Evolutionary conservation across 2,888 invertebrate species (phyloP), one percentile per base, ranked within the genome.

Genomic region (Pachydiplax longipennis): DNA sequence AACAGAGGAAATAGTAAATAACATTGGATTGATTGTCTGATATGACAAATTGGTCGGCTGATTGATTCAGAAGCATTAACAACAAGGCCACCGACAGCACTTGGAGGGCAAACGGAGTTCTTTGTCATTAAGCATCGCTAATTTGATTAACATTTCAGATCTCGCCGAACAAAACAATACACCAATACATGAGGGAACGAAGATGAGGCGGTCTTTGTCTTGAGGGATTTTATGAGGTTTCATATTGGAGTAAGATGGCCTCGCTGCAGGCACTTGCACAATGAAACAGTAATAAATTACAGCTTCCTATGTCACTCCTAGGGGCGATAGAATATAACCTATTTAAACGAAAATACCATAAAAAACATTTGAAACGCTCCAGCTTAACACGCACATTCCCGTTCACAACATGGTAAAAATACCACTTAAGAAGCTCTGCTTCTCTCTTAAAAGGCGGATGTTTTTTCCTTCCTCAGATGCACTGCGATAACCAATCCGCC

Each of bases 1-100:
- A 37, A 81, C 40, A 81, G 15, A 81, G 81, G 81, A 81, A 44
- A 81, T 37, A 81, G 81, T 37, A 81, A 81, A 81, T 81, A 81
- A 81, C 37, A 81, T 44, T 15, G 37, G 81, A 81, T 44, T 40
- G 40, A 40, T n/a, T 44, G 44, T 44, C 40, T 81, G n/a, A 81
- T 81, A 81, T 81, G 81, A 81, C 81, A 81, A 44, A 40, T 73
- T 73, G 73, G 22, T 5, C 81, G 40, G 44, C n/a, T 44, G 81
- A 81, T 81, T 81, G 81, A 81, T 81, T 81, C 81, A 0, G 31
- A 31, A 31, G 73, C 73, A 31, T 65, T n/a, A n/a, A 22, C 22
- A 73, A n/a, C 81, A 81, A 44, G 81, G n/a, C 18, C 80, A 18
- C 15, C 37, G 35, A 80, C 40, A 81, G 44, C 81, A 81, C 40